Percentiles rank a stretch among this genome's conserved stretches.
Evolutionary conservation across 2,888 invertebrate genomes (phyloP).

Genomic region (Aproaerema taeniolella): DNA sequence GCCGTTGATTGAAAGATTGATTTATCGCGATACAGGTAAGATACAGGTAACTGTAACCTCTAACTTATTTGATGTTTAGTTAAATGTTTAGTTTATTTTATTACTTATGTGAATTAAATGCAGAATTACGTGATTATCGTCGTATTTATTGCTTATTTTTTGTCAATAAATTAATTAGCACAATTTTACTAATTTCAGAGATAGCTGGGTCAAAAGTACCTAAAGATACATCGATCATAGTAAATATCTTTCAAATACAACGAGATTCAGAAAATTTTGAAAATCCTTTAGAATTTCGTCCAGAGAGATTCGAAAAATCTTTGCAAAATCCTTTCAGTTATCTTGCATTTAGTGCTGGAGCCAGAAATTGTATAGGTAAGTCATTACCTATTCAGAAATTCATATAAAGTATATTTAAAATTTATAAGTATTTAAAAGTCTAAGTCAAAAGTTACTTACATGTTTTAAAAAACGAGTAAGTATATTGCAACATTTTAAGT

Average conservation of each 20-base stretch:
- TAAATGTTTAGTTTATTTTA: too few species aligned
- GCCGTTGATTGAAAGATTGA: conserved; percentile 46
- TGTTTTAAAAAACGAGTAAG: too few species aligned
- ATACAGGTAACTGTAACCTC: too few species aligned
- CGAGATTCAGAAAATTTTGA: conserved; percentile 66
- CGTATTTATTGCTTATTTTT: too few species aligned
- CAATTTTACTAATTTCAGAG: conserved; percentile 25
- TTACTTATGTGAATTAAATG: too few species aligned
- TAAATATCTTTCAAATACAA: conserved; percentile 63
- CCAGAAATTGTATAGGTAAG: conserved; percentile 65
- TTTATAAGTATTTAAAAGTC: too few species aligned
- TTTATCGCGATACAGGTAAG: conserved; percentile 40
- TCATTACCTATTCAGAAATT: too few species aligned
- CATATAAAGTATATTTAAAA: too few species aligned
- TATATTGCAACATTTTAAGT: too few species aligned
- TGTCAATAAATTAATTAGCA: too few species aligned
- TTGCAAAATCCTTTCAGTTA: conserved; percentile 51
- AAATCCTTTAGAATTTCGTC: conserved; percentile 68
- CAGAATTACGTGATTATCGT: too few species aligned
- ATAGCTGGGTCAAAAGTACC: conserved; percentile 30
- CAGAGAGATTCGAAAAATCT: conserved; percentile 64
- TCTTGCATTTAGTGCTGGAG: conserved; percentile 72
- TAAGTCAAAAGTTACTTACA: conserved; percentile 51
- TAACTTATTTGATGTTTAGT: too few species aligned
- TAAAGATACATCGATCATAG: conserved; percentile 46